Percentiles rank a stretch among this genome's conserved stretches.
Evolutionary conservation across 2,888 invertebrate genomes (phyloP).

Genomic region (Eurois occulta): DNA sequence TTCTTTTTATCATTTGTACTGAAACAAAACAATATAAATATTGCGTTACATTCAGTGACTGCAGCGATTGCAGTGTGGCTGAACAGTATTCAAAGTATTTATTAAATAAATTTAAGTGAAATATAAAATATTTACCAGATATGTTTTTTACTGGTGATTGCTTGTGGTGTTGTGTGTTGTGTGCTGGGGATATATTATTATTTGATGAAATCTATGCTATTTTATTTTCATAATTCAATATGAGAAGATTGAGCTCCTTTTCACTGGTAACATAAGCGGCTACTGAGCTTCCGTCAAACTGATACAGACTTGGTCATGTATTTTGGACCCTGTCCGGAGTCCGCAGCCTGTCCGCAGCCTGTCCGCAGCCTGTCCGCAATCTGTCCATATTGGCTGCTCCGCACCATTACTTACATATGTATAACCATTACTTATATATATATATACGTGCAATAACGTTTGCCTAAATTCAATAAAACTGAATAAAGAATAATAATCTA

Average conservation of each 20-base stretch:
- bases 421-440: too few relatives aligned
- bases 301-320: not conserved
- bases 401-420: not conserved
- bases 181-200: too few relatives aligned
- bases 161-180: too few relatives aligned
- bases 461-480: slow-evolving; percentile 44
- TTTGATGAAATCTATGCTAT: not conserved
- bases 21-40: slow-evolving; percentile 6
- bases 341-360: too few relatives aligned
- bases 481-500: slow-evolving; percentile 30
- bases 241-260: not conserved
- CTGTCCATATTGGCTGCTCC: not conserved
- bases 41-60: not conserved
- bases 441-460: not conserved
- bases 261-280: not conserved
- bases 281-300: not conserved
- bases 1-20: not conserved
- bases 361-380: not conserved
- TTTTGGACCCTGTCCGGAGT: not conserved
- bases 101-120: not conserved
- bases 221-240: not conserved
- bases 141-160: not conserved
- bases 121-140: not conserved
- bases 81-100: not conserved
- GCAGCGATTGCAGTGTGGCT: not conserved